Evolutionary conservation across 2,113 vertebrate species (phyloP).

Genomic region (Colossoma macropomum): DNA sequence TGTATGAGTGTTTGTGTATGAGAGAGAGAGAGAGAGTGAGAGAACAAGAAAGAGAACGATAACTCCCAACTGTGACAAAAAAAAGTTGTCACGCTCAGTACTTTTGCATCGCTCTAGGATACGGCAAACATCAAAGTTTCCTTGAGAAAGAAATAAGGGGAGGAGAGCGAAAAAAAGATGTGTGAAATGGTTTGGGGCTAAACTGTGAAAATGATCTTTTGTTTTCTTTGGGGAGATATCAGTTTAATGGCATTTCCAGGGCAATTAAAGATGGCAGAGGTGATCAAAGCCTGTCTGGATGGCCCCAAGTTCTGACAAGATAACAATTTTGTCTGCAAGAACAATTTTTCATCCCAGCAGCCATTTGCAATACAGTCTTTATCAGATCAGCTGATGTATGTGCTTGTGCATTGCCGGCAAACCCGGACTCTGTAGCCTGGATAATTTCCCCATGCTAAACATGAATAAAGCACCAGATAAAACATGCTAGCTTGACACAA

Average conservation of each 20-base stretch:
- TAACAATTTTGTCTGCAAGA: slow-evolving; percentile 58
- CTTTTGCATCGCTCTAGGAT: slow-evolving; percentile 64
- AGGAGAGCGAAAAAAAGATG: neutral
- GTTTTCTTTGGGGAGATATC: slow-evolving; percentile 45
- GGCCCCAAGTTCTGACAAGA: slow-evolving; percentile 52
- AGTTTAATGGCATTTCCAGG: slow-evolving; percentile 52
- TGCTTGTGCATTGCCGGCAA: slow-evolving; percentile 34
- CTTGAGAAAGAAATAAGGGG: slow-evolving; percentile 54
- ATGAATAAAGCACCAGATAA: neutral
- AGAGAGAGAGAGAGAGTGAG: slow-evolving; percentile 14
- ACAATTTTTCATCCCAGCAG: slow-evolving; percentile 47
- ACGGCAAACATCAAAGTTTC: slow-evolving; percentile 73
- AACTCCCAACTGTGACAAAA: slow-evolving; percentile 59
- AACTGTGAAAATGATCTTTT: slow-evolving; percentile 47
- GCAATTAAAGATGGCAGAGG: slow-evolving; percentile 53
- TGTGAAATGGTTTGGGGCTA: slow-evolving; percentile 41
- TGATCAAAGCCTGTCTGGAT: slow-evolving; percentile 65
- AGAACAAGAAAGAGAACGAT: slow-evolving; percentile 10
- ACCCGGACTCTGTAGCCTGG: slow-evolving; percentile 29
- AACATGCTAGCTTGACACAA: neutral
- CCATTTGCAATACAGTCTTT: slow-evolving; percentile 37
- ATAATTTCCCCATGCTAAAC: neutral
- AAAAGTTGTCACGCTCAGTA: slow-evolving; percentile 55
- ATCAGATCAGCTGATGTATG: slow-evolving; percentile 38
- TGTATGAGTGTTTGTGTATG: neutral